Evolutionary conservation across 2,888 invertebrate genomes (phyloP).

Genomic region (Polylopha cassiicola): DNA sequence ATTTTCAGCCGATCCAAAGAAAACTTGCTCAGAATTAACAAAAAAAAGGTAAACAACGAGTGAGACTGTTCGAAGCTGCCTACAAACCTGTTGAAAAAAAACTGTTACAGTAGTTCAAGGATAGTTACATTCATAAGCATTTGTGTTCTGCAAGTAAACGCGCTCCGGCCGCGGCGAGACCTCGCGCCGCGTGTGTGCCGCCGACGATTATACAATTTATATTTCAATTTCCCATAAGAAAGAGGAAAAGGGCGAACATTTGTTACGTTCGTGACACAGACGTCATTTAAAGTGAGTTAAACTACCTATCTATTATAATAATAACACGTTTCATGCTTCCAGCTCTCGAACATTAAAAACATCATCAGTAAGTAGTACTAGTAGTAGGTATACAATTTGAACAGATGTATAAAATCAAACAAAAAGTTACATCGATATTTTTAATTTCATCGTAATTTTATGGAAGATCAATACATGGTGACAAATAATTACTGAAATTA

Average conservation of each 20-base stretch:
- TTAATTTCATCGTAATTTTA: constrained; percentile 78
- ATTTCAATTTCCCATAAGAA: too few relatives aligned
- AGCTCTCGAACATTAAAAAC: constrained; percentile 20
- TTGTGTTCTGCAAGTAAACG: constrained; percentile 12
- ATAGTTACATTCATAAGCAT: constrained; percentile 16
- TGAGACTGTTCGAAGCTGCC: constrained; percentile 8
- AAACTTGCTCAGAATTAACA: too few relatives aligned
- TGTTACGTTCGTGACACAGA: too few relatives aligned
- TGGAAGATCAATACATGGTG: constrained; percentile 78
- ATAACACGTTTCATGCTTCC: too few relatives aligned
- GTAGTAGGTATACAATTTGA: constrained; percentile 13
- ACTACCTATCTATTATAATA: too few relatives aligned
- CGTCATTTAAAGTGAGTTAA: too few relatives aligned
- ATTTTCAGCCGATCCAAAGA: too few relatives aligned
- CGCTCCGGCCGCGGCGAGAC: neutral
- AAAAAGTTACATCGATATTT: constrained; percentile 74
- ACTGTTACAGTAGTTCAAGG: constrained; percentile 19
- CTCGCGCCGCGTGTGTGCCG: too few relatives aligned
- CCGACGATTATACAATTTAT: too few relatives aligned
- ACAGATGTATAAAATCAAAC: constrained; percentile 48
- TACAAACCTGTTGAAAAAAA: constrained; percentile 14
- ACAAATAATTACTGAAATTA: constrained; percentile 74
- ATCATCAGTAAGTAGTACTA: constrained; percentile 12
- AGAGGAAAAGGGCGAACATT: too few relatives aligned
- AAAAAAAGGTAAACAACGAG: too few relatives aligned